phyloP scores from a whole-genome alignment of 2,113 vertebrate genomes.

The Ornithorhynchus anatinus region DNA sequence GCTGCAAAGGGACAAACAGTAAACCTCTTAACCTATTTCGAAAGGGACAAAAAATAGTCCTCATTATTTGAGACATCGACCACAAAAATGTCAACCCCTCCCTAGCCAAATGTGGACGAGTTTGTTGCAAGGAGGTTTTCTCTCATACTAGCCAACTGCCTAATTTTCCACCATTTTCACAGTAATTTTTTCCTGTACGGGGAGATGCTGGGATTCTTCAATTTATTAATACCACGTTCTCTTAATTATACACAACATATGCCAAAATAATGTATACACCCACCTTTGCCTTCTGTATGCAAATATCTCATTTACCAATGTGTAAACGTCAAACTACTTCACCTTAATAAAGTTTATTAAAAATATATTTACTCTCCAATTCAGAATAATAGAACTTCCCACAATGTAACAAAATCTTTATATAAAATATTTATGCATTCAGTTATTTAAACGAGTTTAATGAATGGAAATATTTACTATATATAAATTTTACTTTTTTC shows the following conservation, averaged over 20 bases:
- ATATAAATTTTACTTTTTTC: conserved; percentile 75
- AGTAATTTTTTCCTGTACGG: too few relatives aligned
- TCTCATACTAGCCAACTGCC: background rate
- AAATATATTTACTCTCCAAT: conserved; percentile 79
- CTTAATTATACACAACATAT: conserved; percentile 40
- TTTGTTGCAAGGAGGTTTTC: too few relatives aligned
- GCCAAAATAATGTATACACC: conserved; percentile 24
- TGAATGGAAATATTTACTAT: conserved; percentile 79
- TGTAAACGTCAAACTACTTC: conserved; percentile 75
- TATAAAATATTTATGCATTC: conserved; percentile 79
- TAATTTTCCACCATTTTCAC: too few relatives aligned
- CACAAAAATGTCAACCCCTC: too few relatives aligned
- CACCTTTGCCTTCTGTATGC: conserved; percentile 38
- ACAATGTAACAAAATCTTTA: conserved; percentile 75
- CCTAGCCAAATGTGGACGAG: too few relatives aligned
- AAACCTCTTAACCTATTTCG: conserved; percentile 3
- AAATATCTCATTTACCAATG: conserved; percentile 66
- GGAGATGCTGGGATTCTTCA: conserved; percentile 42
- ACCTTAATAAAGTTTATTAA: conserved; percentile 83
- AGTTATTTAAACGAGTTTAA: conserved; percentile 62
- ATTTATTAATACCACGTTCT: too few relatives aligned
- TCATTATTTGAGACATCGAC: background rate
- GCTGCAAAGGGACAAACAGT: background rate
- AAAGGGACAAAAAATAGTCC: too few relatives aligned
- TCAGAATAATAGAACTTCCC: conserved; percentile 76